Conservation (phyloP, 2,888 invertebrate species). For the Brenthis ino region DNA sequence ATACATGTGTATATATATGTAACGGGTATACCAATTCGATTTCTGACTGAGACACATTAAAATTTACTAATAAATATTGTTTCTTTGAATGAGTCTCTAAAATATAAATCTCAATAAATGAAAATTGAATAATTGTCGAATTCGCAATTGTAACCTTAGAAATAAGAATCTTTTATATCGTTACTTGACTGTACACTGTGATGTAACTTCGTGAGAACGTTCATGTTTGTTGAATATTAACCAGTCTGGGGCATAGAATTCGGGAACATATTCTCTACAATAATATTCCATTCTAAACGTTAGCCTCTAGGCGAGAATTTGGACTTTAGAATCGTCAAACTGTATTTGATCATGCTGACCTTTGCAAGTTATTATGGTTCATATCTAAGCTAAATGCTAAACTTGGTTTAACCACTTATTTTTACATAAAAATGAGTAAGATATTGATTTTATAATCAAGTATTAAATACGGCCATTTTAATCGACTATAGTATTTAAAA, state of each 20-base stretch:
- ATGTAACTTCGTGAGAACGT: conserved; percentile 6
- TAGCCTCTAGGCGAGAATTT: conserved; percentile 5
- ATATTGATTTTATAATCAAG: too few relatives aligned
- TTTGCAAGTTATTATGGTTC: too few relatives aligned
- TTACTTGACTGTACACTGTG: conserved; percentile 10
- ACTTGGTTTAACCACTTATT: not conserved
- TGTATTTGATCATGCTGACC: not conserved
- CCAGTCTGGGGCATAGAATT: conserved; percentile 10
- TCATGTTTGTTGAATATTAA: conserved; percentile 18
- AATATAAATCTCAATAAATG: not conserved
- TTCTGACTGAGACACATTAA: too few relatives aligned
- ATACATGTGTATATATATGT: too few relatives aligned
- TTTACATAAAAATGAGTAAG: too few relatives aligned
- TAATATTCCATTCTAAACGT: conserved; percentile 6
- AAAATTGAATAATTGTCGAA: not conserved
- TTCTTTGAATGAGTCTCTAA: too few relatives aligned
- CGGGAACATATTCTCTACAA: conserved; percentile 5
- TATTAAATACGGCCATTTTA: too few relatives aligned
- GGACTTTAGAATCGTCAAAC: not conserved
- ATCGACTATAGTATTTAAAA: too few relatives aligned
- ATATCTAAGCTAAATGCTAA: not conserved
- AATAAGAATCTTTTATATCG: conserved; percentile 9
- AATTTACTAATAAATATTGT: too few relatives aligned
- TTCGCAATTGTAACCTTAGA: not conserved
- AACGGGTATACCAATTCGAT: too few relatives aligned